Conservation (phyloP, 30 jellyfish, hydroid and myxozoan genomes). For the Rhopilema esculentum region DNA sequence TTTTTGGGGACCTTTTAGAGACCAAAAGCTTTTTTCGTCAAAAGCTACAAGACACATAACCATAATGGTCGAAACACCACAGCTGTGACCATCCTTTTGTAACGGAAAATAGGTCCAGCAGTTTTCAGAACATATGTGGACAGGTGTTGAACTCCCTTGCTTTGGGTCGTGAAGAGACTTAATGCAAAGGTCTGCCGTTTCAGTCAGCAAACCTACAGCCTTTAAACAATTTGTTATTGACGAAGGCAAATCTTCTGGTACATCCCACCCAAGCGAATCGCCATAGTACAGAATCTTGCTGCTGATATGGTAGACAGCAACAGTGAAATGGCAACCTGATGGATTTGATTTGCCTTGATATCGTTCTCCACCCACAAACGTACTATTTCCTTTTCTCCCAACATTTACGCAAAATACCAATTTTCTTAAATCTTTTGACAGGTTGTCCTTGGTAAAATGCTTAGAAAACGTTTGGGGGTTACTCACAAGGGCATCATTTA, state of each 20-base stretch:
- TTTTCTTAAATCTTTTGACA: background rate
- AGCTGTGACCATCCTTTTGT: background rate
- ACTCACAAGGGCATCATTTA: background rate
- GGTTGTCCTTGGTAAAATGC: background rate
- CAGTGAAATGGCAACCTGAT: background rate
- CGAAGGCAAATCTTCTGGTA: background rate
- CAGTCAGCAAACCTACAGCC: background rate
- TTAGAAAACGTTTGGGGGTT: background rate
- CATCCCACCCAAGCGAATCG: background rate
- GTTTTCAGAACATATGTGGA: background rate
- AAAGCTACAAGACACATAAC: background rate
- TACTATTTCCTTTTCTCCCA: background rate
- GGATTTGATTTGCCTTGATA: background rate
- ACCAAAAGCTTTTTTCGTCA: background rate
- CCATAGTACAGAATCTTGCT: slow-evolving; percentile 3
- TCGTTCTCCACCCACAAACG: background rate
- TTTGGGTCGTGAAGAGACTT: background rate
- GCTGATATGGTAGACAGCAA: background rate
- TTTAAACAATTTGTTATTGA: background rate
- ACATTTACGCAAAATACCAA: background rate
- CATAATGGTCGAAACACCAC: background rate
- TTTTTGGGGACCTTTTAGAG: background rate
- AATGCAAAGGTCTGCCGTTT: background rate
- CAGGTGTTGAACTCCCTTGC: background rate
- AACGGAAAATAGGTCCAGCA: background rate